Evolutionary conservation across 2,888 invertebrate species (phyloP).

Genomic region (Papilio protenor): DNA sequence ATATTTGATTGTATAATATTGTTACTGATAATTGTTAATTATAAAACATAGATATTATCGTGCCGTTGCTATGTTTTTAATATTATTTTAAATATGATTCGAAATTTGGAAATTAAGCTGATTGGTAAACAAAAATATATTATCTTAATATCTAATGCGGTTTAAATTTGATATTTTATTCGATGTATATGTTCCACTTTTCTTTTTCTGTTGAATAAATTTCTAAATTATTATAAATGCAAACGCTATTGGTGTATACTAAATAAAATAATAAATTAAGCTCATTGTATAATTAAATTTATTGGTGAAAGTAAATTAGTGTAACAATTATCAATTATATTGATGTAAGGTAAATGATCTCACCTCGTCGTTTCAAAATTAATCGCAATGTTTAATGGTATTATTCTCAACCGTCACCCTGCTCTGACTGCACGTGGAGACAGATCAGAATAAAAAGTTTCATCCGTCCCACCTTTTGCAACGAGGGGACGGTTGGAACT

Average conservation of each 20-base stretch:
- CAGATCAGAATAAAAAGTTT: no score
- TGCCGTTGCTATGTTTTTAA: slow-evolving; percentile 77
- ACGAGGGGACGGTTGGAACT: no score
- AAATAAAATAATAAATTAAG: slow-evolving; percentile 56
- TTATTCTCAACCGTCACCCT: no score
- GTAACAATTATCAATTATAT: slow-evolving; percentile 55
- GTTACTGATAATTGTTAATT: slow-evolving; percentile 77
- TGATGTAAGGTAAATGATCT: slow-evolving; percentile 72
- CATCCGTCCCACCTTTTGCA: no score
- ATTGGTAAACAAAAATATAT: background rate
- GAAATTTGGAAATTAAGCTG: slow-evolving; percentile 46
- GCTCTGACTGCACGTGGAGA: no score
- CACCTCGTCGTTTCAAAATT: slow-evolving; percentile 64
- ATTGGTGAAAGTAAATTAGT: slow-evolving; percentile 48
- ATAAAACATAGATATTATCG: slow-evolving; percentile 70
- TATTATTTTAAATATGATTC: slow-evolving; percentile 73
- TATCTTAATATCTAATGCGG: background rate
- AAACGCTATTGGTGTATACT: slow-evolving; percentile 54
- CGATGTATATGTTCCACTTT: background rate
- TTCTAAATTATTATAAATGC: slow-evolving; percentile 34
- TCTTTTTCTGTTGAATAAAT: slow-evolving; percentile 40
- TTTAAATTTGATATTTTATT: background rate
- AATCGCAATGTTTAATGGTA: slow-evolving; percentile 47
- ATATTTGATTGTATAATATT: slow-evolving; percentile 62
- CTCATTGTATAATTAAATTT: slow-evolving; percentile 55